Evolutionary conservation across 2,113 vertebrate species (phyloP).

Genomic region (Anser cygnoides): DNA sequence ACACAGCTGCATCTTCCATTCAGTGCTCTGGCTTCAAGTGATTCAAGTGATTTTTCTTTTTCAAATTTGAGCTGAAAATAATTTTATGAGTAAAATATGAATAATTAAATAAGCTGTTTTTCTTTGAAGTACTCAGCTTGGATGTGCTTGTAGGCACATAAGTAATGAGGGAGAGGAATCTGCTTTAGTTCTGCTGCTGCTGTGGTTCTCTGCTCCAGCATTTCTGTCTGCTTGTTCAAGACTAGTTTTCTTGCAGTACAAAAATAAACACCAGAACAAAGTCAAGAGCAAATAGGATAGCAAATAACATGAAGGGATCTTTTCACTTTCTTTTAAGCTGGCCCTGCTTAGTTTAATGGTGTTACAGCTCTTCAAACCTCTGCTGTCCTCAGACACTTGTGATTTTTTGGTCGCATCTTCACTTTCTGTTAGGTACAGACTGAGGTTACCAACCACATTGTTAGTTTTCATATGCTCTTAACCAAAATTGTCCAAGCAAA

Average conservation of each 20-base stretch:
- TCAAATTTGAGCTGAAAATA: slow-evolving; percentile 14
- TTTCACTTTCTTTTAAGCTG: neutral
- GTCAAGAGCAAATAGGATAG: slow-evolving; percentile 20
- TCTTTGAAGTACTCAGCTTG: slow-evolving; percentile 29
- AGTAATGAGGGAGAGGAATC: neutral
- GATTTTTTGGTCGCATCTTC: neutral
- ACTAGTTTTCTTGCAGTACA: slow-evolving; percentile 1
- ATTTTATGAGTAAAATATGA: neutral
- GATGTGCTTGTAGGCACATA: slow-evolving; percentile 12
- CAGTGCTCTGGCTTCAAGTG: neutral
- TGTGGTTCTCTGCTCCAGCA: slow-evolving; percentile 3
- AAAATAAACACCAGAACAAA: slow-evolving; percentile 35
- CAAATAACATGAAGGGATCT: neutral
- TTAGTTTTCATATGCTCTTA: neutral
- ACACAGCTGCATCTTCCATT: neutral
- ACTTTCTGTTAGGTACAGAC: neutral
- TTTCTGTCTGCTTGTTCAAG: slow-evolving; percentile 15
- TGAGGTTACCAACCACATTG: neutral
- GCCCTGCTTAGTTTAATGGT: neutral
- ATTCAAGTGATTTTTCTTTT: neutral
- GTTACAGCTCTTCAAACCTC: neutral
- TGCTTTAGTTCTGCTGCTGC: neutral
- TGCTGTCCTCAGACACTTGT: neutral
- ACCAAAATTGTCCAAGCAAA: neutral
- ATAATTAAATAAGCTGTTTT: slow-evolving; percentile 42